Conservation (phyloP, 2,888 invertebrate species). For the Synergus laeviventris region DNA sequence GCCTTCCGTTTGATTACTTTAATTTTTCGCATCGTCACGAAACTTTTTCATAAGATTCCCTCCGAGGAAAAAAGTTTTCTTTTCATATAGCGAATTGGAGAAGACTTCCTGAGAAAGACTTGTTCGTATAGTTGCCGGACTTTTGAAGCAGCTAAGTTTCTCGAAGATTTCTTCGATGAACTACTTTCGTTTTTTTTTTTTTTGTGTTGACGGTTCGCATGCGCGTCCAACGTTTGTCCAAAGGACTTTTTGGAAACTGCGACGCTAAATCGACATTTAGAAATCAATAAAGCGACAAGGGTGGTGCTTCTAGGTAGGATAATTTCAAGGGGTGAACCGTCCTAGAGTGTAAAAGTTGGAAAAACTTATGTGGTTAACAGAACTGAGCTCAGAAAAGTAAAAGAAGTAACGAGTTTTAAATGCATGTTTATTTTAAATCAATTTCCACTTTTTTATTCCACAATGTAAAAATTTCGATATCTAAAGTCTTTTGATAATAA, state of each 20-base stretch:
- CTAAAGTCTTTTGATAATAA: too few species aligned
- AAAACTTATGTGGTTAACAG: slow-evolving; percentile 9
- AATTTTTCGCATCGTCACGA: slow-evolving; percentile 21
- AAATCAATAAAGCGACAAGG: slow-evolving; percentile 52
- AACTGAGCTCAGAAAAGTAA: background rate
- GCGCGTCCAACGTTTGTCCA: slow-evolving; percentile 31
- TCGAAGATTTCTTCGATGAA: slow-evolving; percentile 32
- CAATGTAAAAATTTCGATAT: too few species aligned
- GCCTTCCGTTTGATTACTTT: slow-evolving; percentile 11
- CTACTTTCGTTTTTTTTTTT: slow-evolving; percentile 32
- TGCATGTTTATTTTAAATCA: background rate
- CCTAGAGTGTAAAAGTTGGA: background rate
- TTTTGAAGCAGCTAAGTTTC: slow-evolving; percentile 16
- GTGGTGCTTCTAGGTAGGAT: background rate
- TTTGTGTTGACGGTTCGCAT: slow-evolving; percentile 14
- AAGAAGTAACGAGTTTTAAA: slow-evolving; percentile 35
- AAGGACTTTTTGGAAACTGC: slow-evolving; percentile 25
- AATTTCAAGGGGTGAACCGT: background rate
- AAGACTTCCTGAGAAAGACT: slow-evolving; percentile 8
- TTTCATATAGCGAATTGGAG: slow-evolving; percentile 16
- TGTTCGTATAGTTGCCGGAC: slow-evolving; percentile 26
- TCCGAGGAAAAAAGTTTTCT: slow-evolving; percentile 20
- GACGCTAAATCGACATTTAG: slow-evolving; percentile 52
- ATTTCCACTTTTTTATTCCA: too few species aligned
- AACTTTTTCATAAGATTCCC: slow-evolving; percentile 19